phyloP scores from a whole-genome alignment of 2,888 invertebrate species.

The Cepaea hortensis region DNA sequence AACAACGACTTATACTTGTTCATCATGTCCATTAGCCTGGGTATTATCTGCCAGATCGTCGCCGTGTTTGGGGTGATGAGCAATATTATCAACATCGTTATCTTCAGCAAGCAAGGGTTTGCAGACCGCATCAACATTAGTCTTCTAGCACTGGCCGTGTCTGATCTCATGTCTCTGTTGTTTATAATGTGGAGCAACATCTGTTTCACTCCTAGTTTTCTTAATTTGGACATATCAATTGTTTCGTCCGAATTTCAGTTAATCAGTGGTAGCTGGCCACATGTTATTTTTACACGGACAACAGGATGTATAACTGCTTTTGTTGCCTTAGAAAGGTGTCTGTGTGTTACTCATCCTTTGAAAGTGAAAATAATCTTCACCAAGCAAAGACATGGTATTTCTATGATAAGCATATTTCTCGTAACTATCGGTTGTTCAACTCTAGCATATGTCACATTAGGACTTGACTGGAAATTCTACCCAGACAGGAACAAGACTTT shows the following conservation, averaged over 20 bases:
- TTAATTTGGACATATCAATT: not conserved
- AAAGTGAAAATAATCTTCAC: constrained; percentile 20
- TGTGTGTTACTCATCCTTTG: not conserved
- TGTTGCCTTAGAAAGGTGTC: not conserved
- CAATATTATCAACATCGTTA: not conserved
- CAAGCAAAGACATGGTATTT: no score
- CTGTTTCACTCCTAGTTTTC: not conserved
- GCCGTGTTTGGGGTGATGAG: not conserved
- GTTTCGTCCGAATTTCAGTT: not conserved
- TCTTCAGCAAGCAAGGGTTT: constrained; percentile 7
- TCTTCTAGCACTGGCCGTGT: constrained; percentile 1
- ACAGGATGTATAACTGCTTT: constrained; percentile 3
- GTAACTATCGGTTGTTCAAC: not conserved
- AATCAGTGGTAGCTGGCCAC: constrained; percentile 8
- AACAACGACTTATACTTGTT: constrained; percentile 2
- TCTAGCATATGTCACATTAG: not conserved
- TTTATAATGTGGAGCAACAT: not conserved
- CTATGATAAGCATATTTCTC: not conserved
- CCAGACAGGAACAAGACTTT: not conserved
- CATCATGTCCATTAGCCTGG: not conserved
- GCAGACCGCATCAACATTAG: not conserved
- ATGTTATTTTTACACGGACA: not conserved
- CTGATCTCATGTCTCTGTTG: not conserved
- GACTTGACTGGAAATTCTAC: constrained; percentile 9
- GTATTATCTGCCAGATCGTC: not conserved